A percentile compares a stretch with the other conserved stretches of the same genome.
These are phyloP conservation scores for Crax fasciolata DNA, from an alignment of 2,797 vertebrate genomes.

Conservation along the genomic window DNA sequence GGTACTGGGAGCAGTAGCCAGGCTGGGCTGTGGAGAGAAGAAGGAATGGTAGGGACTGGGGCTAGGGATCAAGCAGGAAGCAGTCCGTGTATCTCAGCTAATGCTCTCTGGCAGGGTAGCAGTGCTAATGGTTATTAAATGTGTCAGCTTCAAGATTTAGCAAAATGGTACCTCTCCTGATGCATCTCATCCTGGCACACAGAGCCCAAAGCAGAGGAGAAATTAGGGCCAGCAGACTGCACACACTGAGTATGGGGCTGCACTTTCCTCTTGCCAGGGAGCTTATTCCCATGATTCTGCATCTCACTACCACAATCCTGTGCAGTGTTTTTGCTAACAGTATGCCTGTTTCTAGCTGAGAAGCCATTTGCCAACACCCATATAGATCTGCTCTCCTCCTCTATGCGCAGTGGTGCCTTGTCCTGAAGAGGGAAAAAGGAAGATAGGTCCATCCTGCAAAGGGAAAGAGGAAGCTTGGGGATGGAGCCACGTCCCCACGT, in stretches of 20 bases:
- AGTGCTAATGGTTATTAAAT: slow-evolving; percentile 44
- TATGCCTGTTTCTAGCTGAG: background rate
- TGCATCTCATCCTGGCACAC: slow-evolving; percentile 60
- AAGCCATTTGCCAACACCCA: background rate
- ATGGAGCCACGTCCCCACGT: background rate
- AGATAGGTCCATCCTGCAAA: background rate
- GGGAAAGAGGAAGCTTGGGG: background rate
- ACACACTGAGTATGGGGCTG: background rate
- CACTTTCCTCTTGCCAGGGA: slow-evolving; percentile 1
- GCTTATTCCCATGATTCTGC: background rate
- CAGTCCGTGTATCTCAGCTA: slow-evolving; percentile 35
- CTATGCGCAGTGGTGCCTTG: fast-evolving
- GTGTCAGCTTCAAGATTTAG: slow-evolving; percentile 59
- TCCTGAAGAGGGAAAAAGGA: background rate
- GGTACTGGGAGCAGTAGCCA: background rate
- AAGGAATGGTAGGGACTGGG: background rate
- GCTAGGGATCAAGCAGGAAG: background rate
- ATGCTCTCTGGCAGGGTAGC: slow-evolving; percentile 51
- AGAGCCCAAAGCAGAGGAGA: slow-evolving; percentile 50
- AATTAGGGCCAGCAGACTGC: slow-evolving; percentile 17
- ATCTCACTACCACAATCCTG: background rate
- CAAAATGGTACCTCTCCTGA: slow-evolving; percentile 63
- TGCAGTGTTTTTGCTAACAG: background rate
- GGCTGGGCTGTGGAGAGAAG: background rate
- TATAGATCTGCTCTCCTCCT: background rate